Evolutionary conservation across 1,140 invertebrate genomes (phyloP).

Genomic region (Scaptodrosophila lebanonensis): DNA sequence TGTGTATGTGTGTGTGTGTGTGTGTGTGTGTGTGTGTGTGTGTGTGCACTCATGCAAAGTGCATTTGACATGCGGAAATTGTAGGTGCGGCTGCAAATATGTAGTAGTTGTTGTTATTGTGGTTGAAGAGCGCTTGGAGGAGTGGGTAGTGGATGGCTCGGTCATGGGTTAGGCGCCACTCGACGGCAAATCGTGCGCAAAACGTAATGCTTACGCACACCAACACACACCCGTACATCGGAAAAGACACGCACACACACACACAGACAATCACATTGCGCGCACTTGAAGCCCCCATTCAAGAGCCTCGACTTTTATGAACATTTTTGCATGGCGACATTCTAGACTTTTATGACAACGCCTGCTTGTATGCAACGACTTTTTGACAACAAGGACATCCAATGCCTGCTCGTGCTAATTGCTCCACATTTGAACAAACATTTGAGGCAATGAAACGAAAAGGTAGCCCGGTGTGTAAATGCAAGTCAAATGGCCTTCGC

Average conservation of each 20-base stretch:
- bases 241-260: conserved; percentile 9
- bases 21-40: conserved; percentile 13
- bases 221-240: not conserved
- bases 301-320: conserved; percentile 21
- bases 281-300: conserved; percentile 4
- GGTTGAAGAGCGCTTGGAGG: conserved; percentile 7
- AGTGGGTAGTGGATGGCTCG: too few relatives aligned
- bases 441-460: too few relatives aligned
- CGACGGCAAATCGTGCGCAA: conserved; percentile 38
- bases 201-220: conserved; percentile 29
- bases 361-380: too few relatives aligned
- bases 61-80: conserved; percentile 73
- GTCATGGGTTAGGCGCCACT: conserved; percentile 16
- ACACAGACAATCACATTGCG: not conserved
- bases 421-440: too few relatives aligned
- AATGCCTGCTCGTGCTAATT: too few relatives aligned
- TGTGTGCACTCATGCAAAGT: conserved; percentile 66
- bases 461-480: too few relatives aligned
- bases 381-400: too few relatives aligned
- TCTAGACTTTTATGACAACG: too few relatives aligned
- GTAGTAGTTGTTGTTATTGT: too few relatives aligned
- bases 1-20: conserved; percentile 3
- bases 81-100: conserved; percentile 46
- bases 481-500: too few relatives aligned
- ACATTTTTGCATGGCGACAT: too few relatives aligned